Percentiles rank a stretch among this genome's conserved stretches.
Evolutionary conservation across 2,797 vertebrate species (phyloP).

Genomic region (Pygocentrus nattereri): DNA sequence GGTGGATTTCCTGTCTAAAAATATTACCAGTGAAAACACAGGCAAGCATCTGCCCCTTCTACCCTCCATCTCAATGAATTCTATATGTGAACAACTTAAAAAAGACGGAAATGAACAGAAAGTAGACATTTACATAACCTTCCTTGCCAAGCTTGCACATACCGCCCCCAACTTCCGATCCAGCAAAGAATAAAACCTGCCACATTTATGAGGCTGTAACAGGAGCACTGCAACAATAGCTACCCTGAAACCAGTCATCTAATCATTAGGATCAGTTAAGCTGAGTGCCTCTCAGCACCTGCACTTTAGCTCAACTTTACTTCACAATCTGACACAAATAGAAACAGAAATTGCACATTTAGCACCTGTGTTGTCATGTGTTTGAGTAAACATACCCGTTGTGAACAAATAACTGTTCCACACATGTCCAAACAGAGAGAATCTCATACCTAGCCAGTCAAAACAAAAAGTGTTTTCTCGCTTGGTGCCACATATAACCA

Average conservation of each 20-base stretch:
- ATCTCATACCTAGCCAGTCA: background rate
- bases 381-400: background rate
- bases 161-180: background rate
- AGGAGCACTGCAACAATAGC: background rate
- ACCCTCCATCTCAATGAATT: background rate
- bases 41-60: background rate
- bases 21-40: background rate
- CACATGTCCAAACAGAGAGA: background rate
- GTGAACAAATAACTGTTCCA: background rate
- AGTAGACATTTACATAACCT: slow-evolving; percentile 7
- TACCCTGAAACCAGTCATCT: background rate
- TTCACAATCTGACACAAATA: background rate
- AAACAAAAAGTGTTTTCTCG: background rate
- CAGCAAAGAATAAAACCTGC: background rate
- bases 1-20: background rate
- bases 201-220: background rate
- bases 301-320: background rate
- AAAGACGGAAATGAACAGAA: background rate
- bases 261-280: background rate
- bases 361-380: background rate
- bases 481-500: background rate
- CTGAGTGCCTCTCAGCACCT: background rate
- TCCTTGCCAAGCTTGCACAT: slow-evolving; percentile 4
- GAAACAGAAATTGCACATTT: background rate
- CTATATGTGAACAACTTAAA: background rate